phyloP scores from a whole-genome alignment of 2,113 vertebrate genomes.

The Thunnus thynnus region DNA sequence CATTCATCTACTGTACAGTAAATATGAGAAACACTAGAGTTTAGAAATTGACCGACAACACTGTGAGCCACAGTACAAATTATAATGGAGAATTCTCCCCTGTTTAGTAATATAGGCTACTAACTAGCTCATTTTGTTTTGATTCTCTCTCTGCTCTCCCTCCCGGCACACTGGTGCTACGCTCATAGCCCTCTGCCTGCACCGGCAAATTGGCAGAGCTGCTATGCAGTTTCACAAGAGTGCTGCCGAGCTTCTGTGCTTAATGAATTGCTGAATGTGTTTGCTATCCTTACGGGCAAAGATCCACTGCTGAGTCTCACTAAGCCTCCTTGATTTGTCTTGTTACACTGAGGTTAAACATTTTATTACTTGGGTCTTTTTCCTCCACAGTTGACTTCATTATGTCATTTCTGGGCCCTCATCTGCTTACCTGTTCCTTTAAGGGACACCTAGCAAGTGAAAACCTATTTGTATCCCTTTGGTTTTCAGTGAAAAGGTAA shows the following conservation, averaged over 20 bases:
- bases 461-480: conserved; percentile 32
- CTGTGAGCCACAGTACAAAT: conserved; percentile 39
- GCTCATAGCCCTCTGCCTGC: conserved; percentile 58
- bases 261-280: conserved; percentile 83
- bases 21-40: conserved; percentile 48
- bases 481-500: conserved; percentile 8
- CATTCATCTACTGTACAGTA: conserved; percentile 18
- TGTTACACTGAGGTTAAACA: conserved; percentile 82
- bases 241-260: conserved; percentile 73
- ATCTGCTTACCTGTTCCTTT: conserved; percentile 66
- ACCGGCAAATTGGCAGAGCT: conserved; percentile 76
- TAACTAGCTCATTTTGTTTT: conserved; percentile 73
- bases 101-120: conserved; percentile 68
- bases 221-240: conserved; percentile 71
- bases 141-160: conserved; percentile 49
- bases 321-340: conserved; percentile 79
- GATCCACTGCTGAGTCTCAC: conserved; percentile 72
- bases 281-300: conserved; percentile 79
- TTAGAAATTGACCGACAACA: conserved; percentile 51
- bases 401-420: conserved; percentile 67
- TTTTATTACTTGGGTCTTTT: conserved; percentile 77
- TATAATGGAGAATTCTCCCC: conserved; percentile 59
- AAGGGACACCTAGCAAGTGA: conserved; percentile 43
- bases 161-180: conserved; percentile 45
- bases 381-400: conserved; percentile 74